These are phyloP conservation scores for Xerus rutilus DNA, from an alignment of 2,797 vertebrate genomes.

Conservation along the genomic window DNA sequence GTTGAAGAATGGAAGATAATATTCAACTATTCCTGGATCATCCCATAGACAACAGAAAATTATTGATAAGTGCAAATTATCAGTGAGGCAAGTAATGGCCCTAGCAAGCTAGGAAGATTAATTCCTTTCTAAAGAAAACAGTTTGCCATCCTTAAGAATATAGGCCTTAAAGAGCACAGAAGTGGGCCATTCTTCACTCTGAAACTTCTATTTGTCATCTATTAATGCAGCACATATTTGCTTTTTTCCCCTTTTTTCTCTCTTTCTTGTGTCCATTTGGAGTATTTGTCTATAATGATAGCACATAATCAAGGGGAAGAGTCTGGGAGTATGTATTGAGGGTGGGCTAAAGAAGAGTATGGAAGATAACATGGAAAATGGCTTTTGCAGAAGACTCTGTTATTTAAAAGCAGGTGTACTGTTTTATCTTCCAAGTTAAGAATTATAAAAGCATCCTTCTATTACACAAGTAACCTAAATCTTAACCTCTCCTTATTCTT, in stretches of 20 bases:
- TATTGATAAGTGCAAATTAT: not conserved
- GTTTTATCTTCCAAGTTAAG: slow-evolving; percentile 35
- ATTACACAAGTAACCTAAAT: slow-evolving; percentile 29
- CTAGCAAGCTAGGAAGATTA: not conserved
- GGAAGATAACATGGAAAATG: not conserved
- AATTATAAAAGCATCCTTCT: slow-evolving; percentile 34
- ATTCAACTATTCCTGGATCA: not conserved
- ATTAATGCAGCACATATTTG: not conserved
- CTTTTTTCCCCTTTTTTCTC: not conserved
- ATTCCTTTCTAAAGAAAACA: not conserved
- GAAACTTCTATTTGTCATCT: not conserved
- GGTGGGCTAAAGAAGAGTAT: not conserved
- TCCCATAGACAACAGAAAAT: not conserved
- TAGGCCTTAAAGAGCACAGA: not conserved
- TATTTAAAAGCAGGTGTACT: not conserved
- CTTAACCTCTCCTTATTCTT: not conserved
- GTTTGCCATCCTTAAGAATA: not conserved
- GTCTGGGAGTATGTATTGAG: not conserved
- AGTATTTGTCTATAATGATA: not conserved
- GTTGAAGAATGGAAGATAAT: not conserved
- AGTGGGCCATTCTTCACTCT: not conserved
- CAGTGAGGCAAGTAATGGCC: not conserved
- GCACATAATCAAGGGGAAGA: not conserved
- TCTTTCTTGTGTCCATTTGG: not conserved
- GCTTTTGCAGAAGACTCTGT: not conserved